Percentiles rank a stretch among this genome's conserved stretches.
Evolutionary conservation across 2,797 vertebrate genomes (phyloP).

Genomic region (Tympanoctomys barrerae): DNA sequence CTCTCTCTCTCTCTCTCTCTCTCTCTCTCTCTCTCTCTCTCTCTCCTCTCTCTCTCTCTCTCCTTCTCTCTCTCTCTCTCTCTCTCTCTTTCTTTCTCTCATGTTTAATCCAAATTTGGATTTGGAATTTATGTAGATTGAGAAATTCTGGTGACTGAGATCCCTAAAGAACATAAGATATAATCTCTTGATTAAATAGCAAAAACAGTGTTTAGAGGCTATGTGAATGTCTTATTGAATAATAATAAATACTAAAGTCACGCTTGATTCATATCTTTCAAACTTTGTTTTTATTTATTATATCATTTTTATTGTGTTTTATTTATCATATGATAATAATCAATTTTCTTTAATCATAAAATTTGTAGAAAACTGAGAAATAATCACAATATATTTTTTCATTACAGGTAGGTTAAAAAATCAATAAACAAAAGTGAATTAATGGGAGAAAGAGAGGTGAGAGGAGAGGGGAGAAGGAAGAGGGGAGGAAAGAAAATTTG

Average conservation of each 20-base stretch:
- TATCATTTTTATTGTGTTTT: background rate
- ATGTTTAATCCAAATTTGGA: conserved; percentile 40
- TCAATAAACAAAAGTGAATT: background rate
- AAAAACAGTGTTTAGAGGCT: background rate
- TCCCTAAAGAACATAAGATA: background rate
- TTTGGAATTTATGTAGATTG: conserved; percentile 3
- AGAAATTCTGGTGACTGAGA: background rate
- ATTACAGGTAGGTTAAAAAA: background rate
- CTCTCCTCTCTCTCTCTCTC: no score
- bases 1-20: no score
- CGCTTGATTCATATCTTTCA: conserved; percentile 3
- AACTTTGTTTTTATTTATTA: background rate
- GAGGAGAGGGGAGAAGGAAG: rapidly evolving
- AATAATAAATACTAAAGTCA: conserved; percentile 3
- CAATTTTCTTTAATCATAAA: conserved; percentile 13
- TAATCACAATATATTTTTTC: background rate
- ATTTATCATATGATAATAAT: background rate
- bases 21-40: no score
- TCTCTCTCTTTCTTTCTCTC: background rate
- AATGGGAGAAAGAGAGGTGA: rapidly evolving
- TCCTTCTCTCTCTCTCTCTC: background rate
- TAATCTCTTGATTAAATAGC: background rate
- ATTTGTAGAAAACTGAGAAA: background rate
- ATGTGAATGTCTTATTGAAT: conserved; percentile 10
- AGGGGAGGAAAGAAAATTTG: background rate